A percentile compares a stretch with the other conserved stretches of the same genome.
Evolutionary conservation across 2,888 invertebrate genomes (phyloP).

Genomic region (Drosophila hawaiiensis): DNA sequence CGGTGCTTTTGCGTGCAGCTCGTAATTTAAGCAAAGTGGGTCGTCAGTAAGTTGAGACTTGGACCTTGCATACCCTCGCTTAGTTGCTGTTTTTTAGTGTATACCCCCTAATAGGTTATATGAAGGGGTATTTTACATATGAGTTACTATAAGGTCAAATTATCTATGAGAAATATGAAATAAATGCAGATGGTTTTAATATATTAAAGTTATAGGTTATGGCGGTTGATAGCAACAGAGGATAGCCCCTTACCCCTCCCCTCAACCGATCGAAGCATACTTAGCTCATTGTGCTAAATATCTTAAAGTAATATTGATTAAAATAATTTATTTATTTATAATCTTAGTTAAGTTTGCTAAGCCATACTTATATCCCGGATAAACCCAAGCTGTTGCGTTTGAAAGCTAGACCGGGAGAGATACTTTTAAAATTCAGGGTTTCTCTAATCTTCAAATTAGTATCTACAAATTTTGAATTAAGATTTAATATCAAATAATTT

Average conservation of each 20-base stretch:
- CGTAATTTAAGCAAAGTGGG: conserved; percentile 81
- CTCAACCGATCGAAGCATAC: background rate
- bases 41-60: conserved; percentile 65
- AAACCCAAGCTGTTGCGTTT: background rate
- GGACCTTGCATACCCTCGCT: conserved; percentile 53
- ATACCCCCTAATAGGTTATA: conserved; percentile 25
- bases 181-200: no score
- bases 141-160: background rate
- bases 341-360: background rate
- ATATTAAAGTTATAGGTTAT: background rate
- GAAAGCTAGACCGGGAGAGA: background rate
- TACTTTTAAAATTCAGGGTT: background rate
- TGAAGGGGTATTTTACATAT: background rate
- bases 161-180: background rate
- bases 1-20: conserved; percentile 80
- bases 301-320: background rate
- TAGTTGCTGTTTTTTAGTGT: background rate
- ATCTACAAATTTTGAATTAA: background rate
- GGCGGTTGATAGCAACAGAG: background rate
- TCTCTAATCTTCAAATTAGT: background rate
- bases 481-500: background rate
- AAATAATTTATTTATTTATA: background rate
- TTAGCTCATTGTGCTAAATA: background rate
- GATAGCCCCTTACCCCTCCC: background rate
- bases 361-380: background rate